phyloP scores from a whole-genome alignment of 2,888 invertebrate species.

The Myopa testacea region DNA sequence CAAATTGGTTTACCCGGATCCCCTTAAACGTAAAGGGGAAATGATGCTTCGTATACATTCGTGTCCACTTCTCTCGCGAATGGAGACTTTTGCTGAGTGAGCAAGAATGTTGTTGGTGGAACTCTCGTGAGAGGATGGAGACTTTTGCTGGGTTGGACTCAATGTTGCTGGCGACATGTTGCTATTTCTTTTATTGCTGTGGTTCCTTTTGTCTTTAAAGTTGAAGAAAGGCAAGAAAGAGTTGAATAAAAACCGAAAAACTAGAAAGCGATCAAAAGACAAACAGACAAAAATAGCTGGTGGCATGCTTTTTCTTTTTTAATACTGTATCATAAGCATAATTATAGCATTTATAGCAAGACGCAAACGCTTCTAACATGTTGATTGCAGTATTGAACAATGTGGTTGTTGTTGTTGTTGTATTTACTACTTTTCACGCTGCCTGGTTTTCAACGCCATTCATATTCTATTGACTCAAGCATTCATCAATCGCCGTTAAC shows the following conservation, averaged over 20 bases:
- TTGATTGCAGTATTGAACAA: slow-evolving; percentile 23
- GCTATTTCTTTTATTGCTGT: slow-evolving; percentile 1
- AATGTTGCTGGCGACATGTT: slow-evolving; percentile 27
- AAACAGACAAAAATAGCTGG: neutral
- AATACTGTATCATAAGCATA: neutral
- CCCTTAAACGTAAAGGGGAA: no score
- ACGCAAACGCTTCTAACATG: slow-evolving; percentile 15
- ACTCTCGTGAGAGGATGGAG: no score
- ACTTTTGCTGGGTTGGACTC: no score
- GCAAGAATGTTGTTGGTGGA: no score
- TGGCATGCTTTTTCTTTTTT: neutral
- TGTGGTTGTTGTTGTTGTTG: slow-evolving; percentile 21
- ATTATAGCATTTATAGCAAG: slow-evolving; percentile 23
- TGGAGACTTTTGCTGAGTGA: no score
- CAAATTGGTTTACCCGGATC: no score
- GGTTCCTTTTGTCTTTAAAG: neutral
- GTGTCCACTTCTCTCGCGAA: no score
- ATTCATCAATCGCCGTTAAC: slow-evolving; percentile 5
- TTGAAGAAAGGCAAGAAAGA: neutral
- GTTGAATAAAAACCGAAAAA: neutral
- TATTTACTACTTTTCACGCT: neutral
- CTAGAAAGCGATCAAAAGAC: neutral
- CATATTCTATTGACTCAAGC: slow-evolving; percentile 19
- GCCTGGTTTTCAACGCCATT: slow-evolving; percentile 11
- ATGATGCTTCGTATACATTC: no score